Conservation (phyloP, 2,113 vertebrate species). For the Petrocephalus zakoni region DNA sequence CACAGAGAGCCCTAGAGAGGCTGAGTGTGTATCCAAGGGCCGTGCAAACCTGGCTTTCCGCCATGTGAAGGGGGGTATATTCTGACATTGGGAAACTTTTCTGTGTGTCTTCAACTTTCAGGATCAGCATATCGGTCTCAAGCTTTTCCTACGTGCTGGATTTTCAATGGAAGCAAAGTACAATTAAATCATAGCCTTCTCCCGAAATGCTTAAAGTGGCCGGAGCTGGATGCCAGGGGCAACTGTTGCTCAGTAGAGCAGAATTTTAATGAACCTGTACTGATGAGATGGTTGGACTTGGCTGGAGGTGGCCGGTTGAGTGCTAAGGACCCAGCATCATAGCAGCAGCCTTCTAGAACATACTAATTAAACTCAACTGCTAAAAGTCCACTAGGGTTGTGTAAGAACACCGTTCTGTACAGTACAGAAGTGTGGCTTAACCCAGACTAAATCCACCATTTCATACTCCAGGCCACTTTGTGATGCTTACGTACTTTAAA, state of each 20-base stretch:
- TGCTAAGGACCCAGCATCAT: not conserved
- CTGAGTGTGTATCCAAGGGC: not conserved
- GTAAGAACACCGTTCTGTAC: not conserved
- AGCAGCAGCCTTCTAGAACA: not conserved
- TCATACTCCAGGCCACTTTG: not conserved
- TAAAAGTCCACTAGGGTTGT: not conserved
- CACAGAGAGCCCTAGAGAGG: not conserved
- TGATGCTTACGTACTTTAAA: not conserved
- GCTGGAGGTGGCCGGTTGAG: not conserved
- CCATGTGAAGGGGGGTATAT: not conserved
- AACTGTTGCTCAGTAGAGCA: not conserved
- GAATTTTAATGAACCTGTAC: conserved; percentile 5
- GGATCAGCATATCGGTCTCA: not conserved
- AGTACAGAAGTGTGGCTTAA: not conserved
- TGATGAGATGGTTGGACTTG: not conserved
- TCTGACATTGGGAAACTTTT: not conserved
- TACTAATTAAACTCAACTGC: not conserved
- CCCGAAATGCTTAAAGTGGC: not conserved
- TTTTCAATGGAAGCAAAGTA: not conserved
- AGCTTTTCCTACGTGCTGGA: not conserved
- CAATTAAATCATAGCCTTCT: not conserved
- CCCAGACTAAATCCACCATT: not conserved
- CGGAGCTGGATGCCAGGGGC: not conserved
- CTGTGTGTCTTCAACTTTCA: not conserved
- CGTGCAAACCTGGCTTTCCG: not conserved